Percentiles rank a stretch among this genome's conserved stretches.
These are phyloP conservation scores for Remorina albescens DNA, from an alignment of 2,797 vertebrate species.

Conservation along the genomic window DNA sequence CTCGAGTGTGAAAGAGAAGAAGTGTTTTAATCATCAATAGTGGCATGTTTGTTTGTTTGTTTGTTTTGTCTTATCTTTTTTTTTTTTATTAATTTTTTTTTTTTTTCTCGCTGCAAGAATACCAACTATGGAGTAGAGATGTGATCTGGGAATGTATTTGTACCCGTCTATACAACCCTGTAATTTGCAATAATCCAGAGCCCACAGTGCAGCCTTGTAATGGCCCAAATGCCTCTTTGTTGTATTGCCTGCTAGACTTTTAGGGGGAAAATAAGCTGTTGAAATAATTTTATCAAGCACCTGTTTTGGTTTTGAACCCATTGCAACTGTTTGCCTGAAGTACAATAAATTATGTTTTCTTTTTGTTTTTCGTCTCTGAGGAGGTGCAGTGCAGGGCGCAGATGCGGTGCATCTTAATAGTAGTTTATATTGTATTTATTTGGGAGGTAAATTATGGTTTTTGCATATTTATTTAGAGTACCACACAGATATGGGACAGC, in stretches of 20 bases:
- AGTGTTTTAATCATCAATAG: slow-evolving; percentile 41
- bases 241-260: slow-evolving; percentile 69
- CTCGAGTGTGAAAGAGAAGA: slow-evolving; percentile 53
- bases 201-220: slow-evolving; percentile 67
- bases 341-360: slow-evolving; percentile 66
- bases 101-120: slow-evolving; percentile 38
- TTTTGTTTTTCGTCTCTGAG: slow-evolving; percentile 56
- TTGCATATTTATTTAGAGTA: slow-evolving; percentile 89
- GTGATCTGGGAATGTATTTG: slow-evolving; percentile 54
- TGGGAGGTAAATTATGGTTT: slow-evolving; percentile 86
- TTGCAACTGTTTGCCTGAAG: slow-evolving; percentile 75
- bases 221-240: slow-evolving; percentile 70
- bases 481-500: slow-evolving; percentile 82
- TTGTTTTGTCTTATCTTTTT: slow-evolving; percentile 46
- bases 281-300: slow-evolving; percentile 67
- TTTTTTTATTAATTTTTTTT: not conserved
- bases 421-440: slow-evolving; percentile 89
- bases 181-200: slow-evolving; percentile 43
- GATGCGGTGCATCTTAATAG: slow-evolving; percentile 88
- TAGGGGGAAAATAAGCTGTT: slow-evolving; percentile 61
- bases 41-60: slow-evolving; percentile 45
- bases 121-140: slow-evolving; percentile 47
- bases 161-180: slow-evolving; percentile 50
- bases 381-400: slow-evolving; percentile 73
- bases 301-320: slow-evolving; percentile 69